Evolutionary conservation across 1,140 invertebrate genomes (phyloP), one percentile per base, ranked within the genome.

Genomic region (Nixonia krombeini): DNA sequence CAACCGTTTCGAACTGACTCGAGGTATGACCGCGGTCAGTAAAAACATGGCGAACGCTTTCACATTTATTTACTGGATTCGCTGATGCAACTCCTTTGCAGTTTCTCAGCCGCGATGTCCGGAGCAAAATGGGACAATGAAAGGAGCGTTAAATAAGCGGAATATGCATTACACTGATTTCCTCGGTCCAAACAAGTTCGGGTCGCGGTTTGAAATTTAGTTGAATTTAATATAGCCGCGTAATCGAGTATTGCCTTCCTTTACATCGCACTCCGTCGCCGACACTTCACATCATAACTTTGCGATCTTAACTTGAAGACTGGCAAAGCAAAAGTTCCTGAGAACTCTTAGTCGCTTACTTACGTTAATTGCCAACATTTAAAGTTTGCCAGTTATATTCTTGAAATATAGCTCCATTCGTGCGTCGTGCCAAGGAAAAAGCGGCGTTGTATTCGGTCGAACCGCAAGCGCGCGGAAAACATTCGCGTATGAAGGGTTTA

Each of bases 321-420:
- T 56, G 50, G 57, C 28, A 40, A 66, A 41, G 62, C 45, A 61
- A 63, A 71, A 71, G 63, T 67, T 71, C 31, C 46, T 47, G 45
- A 52, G 55, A 56, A 63, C 58, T 71, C 51, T 64, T 53, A 57
- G 53, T 37, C 26, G 57, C 51, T 67, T 64, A 59, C 51, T 64
- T 67, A 67, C 58, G 64, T 61, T 71, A 71, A 71, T 71, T 71
- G 62, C 56, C 9, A 55, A 37, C 59, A 64, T 63, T 67, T 71
- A 67, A 71, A 67, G 69, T 71, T 71, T 31, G 51, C 41, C 12
- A 53, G 37, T 66, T 64, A 69, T 69, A 63, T 59, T 51, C 44
- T 26, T 42, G 38, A 69, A 63, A 58, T 69, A 63, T 41, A 57
- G 47, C 42, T 49, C 23, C 41, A 68, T 57, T 38, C 47, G 56